Percentiles rank a stretch among this genome's conserved stretches.
Conservation (phyloP, 1,140 invertebrate species). For the Tribolium madens region DNA sequence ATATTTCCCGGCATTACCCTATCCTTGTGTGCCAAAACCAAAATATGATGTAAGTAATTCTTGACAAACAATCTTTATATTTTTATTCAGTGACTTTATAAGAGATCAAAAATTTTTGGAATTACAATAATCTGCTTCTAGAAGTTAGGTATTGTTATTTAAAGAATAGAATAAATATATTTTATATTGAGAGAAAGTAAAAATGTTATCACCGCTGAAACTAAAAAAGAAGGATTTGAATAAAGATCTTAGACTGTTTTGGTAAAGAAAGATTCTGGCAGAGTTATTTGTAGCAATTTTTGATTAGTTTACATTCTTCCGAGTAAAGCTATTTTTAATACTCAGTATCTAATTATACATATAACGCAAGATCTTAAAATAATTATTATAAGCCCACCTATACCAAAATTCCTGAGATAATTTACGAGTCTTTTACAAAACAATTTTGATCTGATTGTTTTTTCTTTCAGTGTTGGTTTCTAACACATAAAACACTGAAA, state of each 20-base stretch:
- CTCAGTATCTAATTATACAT: conserved; percentile 1
- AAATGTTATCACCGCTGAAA: too few relatives aligned
- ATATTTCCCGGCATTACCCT: too few relatives aligned
- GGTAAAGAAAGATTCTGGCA: neutral
- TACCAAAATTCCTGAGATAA: conserved; percentile 15
- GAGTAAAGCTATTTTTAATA: conserved; percentile 24
- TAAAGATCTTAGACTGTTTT: neutral
- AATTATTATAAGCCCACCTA: conserved; percentile 25
- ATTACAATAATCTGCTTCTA: too few relatives aligned
- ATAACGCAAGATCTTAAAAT: conserved; percentile 35
- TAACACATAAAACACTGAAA: conserved; percentile 4
- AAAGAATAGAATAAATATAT: too few relatives aligned
- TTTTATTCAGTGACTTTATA: too few relatives aligned
- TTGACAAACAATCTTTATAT: too few relatives aligned
- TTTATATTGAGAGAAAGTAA: too few relatives aligned
- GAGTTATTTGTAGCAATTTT: neutral
- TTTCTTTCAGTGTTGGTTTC: neutral
- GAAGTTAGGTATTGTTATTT: too few relatives aligned
- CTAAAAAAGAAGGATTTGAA: too few relatives aligned
- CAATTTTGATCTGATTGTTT: conserved; percentile 23
- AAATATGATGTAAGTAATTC: too few relatives aligned
- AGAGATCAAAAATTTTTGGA: too few relatives aligned
- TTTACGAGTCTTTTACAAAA: conserved; percentile 15
- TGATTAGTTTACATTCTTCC: conserved; percentile 3
- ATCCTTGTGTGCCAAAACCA: too few relatives aligned